phyloP scores from a whole-genome alignment of 2,888 invertebrate genomes.

The Cordylochernes scorpioides region DNA sequence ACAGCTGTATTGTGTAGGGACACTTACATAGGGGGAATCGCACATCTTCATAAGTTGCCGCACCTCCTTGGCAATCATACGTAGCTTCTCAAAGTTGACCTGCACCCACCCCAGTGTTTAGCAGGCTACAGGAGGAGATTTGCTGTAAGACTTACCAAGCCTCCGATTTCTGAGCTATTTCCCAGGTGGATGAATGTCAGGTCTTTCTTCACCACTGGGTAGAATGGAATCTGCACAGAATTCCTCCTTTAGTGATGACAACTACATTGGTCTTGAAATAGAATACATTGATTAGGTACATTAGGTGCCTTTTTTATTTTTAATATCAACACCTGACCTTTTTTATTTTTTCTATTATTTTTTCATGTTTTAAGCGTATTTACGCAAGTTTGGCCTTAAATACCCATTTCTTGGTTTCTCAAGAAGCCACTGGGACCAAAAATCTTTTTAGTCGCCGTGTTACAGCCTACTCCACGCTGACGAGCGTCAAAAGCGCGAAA shows the following conservation, averaged over 20 bases:
- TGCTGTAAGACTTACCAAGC: conserved; percentile 27
- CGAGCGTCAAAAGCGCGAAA: no score
- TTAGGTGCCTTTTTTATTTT: conserved; percentile 57
- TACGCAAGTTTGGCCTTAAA: no score
- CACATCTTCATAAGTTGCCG: conserved; percentile 21
- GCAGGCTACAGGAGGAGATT: background rate
- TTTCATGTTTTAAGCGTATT: no score
- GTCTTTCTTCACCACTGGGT: conserved; percentile 37
- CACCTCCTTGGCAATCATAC: conserved; percentile 92
- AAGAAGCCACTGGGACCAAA: no score
- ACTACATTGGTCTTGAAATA: conserved; percentile 1
- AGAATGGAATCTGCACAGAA: conserved; percentile 33
- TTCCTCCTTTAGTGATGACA: no score
- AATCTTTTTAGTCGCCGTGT: no score
- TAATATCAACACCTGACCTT: no score
- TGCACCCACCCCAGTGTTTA: conserved; percentile 8
- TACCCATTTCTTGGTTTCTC: no score
- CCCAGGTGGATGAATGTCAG: conserved; percentile 92
- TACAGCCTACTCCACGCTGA: no score
- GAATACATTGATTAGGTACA: conserved; percentile 27
- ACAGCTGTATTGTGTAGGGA: background rate
- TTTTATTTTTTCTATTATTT: no score
- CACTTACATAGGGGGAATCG: conserved; percentile 12
- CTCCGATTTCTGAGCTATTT: conserved; percentile 67
- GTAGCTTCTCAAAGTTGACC: conserved; percentile 83